These are phyloP conservation scores for Fulmarus glacialis DNA, from an alignment of 2,113 vertebrate genomes.

Conservation along the genomic window DNA sequence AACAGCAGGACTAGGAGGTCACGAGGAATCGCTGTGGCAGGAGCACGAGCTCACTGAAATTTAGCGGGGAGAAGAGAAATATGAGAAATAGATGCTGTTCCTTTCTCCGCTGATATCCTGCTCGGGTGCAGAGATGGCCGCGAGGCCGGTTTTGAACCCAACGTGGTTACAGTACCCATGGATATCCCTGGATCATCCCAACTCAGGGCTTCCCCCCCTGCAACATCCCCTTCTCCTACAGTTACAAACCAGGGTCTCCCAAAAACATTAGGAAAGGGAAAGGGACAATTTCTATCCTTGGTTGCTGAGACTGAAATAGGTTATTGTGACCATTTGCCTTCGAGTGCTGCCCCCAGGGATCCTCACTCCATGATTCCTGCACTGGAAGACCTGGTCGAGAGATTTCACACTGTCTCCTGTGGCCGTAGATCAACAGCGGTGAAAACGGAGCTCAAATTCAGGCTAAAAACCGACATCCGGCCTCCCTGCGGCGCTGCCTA, in stretches of 20 bases:
- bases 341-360: not conserved
- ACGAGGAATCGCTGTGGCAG: not conserved
- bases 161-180: not conserved
- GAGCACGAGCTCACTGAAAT: fast-evolving
- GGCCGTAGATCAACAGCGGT: fast-evolving
- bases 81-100: fast-evolving
- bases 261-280: not conserved
- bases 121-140: not conserved
- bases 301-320: not conserved
- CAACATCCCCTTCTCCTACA: not conserved
- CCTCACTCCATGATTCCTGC: not conserved
- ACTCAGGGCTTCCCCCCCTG: too few relatives aligned
- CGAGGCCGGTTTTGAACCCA: not conserved
- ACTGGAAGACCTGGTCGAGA: not conserved
- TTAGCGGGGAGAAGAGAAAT: not conserved
- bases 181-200: not conserved
- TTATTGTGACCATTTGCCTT: not conserved
- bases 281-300: not conserved
- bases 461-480: not conserved
- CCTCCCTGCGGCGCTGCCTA: not conserved
- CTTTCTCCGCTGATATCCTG: not conserved
- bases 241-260: not conserved
- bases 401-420: not conserved
- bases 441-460: not conserved
- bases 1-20: not conserved